Percentiles rank a stretch among this genome's conserved stretches.
These are phyloP conservation scores for Podargus strigoides DNA, from an alignment of 2,797 vertebrate genomes.

Conservation along the genomic window DNA sequence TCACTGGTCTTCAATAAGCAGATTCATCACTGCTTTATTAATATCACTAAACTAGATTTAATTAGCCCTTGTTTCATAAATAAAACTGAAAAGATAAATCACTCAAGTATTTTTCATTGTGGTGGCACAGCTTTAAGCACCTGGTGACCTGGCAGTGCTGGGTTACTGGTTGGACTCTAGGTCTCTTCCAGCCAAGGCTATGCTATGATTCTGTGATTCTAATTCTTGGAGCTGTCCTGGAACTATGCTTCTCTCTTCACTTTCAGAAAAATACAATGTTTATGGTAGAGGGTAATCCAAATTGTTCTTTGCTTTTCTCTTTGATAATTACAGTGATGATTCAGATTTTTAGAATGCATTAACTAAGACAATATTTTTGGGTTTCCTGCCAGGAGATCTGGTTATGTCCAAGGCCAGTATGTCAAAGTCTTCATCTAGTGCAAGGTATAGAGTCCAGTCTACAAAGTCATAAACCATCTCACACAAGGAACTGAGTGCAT, in stretches of 20 bases:
- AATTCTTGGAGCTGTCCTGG: neutral
- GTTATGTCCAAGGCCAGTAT: neutral
- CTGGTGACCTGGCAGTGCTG: too few species aligned
- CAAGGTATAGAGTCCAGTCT: neutral
- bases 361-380: neutral
- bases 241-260: neutral
- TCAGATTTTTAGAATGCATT: neutral
- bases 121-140: neutral
- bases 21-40: neutral
- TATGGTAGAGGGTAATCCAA: neutral
- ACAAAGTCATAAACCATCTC: slow-evolving; percentile 24
- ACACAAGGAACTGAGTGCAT: neutral
- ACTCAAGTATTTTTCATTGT: too few species aligned
- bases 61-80: neutral
- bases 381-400: neutral
- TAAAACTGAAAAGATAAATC: neutral
- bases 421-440: neutral
- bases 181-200: too few species aligned
- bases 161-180: too few species aligned
- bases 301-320: neutral
- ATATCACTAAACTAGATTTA: neutral
- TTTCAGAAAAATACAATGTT: neutral
- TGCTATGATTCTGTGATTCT: too few species aligned
- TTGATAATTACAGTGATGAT: neutral
- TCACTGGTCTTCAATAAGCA: neutral